These are phyloP conservation scores for Erebia aethiops DNA, from an alignment of 2,888 invertebrate genomes.

Conservation along the genomic window DNA sequence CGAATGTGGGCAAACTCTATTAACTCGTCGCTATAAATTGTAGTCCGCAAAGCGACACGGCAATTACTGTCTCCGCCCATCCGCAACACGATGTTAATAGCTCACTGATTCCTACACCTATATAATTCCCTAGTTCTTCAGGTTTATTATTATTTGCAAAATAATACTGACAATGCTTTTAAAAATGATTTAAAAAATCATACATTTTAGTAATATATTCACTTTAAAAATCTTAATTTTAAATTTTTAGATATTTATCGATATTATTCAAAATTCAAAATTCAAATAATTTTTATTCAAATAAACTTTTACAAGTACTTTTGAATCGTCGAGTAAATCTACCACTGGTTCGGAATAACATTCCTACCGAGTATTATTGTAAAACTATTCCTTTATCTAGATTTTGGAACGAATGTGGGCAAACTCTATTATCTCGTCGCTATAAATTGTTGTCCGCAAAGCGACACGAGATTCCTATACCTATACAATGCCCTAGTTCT, in stretches of 20 bases:
- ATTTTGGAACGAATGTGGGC: slow-evolving; percentile 25
- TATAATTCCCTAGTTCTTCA: slow-evolving; percentile 53
- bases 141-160: no score
- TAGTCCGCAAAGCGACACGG: slow-evolving; percentile 75
- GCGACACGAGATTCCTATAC: slow-evolving; percentile 64
- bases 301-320: no score
- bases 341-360: no score
- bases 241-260: neutral
- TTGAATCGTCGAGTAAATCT: no score
- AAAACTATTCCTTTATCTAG: slow-evolving; percentile 3
- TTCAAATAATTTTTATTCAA: no score
- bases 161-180: no score
- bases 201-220: no score
- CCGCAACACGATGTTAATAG: slow-evolving; percentile 80
- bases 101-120: slow-evolving; percentile 74
- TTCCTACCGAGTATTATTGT: no score
- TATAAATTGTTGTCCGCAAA: slow-evolving; percentile 76
- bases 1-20: slow-evolving; percentile 57
- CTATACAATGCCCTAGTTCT: no score
- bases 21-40: slow-evolving; percentile 76
- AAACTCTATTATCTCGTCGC: slow-evolving; percentile 73
- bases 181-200: no score
- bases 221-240: no score
- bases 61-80: slow-evolving; percentile 81
- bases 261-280: no score